phyloP scores from a whole-genome alignment of 1,140 invertebrate genomes.

The Tyrophagus putrescentiae region DNA sequence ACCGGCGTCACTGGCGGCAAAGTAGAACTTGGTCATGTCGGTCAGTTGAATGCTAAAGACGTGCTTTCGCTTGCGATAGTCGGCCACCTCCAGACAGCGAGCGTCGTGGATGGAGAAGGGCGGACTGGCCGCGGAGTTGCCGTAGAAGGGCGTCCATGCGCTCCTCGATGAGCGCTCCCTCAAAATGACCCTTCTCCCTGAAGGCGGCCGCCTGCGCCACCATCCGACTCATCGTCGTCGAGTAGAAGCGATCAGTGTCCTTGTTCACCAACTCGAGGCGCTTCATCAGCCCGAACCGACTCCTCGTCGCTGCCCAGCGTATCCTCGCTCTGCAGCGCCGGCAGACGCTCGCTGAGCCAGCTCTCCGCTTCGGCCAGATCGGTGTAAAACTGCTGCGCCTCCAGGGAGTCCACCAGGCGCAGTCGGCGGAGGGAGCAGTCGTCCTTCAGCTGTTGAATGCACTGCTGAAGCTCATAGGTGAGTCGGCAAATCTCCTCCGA shows the following conservation, averaged over 20 bases:
- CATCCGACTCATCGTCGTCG: slow-evolving; percentile 50
- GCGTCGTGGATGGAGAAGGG: slow-evolving; percentile 79
- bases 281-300: slow-evolving; percentile 94
- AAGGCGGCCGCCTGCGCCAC: slow-evolving; percentile 47
- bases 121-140: slow-evolving; percentile 65
- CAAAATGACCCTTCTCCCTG: slow-evolving; percentile 59
- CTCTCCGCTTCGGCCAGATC: slow-evolving; percentile 96
- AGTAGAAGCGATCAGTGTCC: slow-evolving; percentile 54
- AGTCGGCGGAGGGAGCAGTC: slow-evolving; percentile 49
- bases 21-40: slow-evolving; percentile 88
- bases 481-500: slow-evolving; percentile 66
- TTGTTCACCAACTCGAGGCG: slow-evolving; percentile 80
- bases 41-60: slow-evolving; percentile 89
- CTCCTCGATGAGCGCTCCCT: slow-evolving; percentile 36
- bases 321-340: slow-evolving; percentile 99
- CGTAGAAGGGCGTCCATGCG: slow-evolving; percentile 52
- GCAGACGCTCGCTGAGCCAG: slow-evolving; percentile 99
- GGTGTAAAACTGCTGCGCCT: slow-evolving; percentile 78
- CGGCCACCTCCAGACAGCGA: slow-evolving; percentile 66
- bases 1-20: slow-evolving; percentile 51
- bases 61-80: slow-evolving; percentile 93
- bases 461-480: slow-evolving; percentile 70
- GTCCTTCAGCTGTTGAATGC: slow-evolving; percentile 84
- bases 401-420: slow-evolving; percentile 50
- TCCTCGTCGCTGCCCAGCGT: slow-evolving; percentile 98